Evolutionary conservation across 2,797 vertebrate genomes (phyloP).

Genomic region (Anabacerthia variegaticeps): DNA sequence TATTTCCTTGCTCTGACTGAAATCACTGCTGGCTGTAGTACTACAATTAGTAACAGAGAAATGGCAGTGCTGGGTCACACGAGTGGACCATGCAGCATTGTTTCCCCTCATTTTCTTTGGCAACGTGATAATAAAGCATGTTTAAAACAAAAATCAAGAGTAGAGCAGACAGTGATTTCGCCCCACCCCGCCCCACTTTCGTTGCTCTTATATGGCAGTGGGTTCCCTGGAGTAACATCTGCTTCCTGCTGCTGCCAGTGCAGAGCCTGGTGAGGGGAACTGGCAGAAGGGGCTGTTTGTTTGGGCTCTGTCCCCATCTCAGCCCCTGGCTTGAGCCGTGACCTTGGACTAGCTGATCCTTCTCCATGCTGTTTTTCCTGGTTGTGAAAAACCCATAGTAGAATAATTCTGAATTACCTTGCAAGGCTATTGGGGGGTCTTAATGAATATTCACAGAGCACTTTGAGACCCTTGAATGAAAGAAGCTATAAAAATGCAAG

Average conservation of each 20-base stretch:
- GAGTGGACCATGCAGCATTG: not conserved
- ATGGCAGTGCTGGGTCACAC: not conserved
- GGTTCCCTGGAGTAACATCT: not conserved
- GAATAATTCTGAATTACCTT: not conserved
- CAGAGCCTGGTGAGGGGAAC: accelerated
- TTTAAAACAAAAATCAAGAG: not conserved
- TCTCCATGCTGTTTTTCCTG: accelerated
- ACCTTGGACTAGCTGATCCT: not conserved
- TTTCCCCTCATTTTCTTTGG: not conserved
- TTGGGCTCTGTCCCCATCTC: accelerated
- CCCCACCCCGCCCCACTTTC: not conserved
- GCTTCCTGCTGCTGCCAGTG: not conserved
- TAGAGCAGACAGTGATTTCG: not conserved
- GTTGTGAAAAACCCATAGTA: not conserved
- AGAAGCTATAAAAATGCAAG: constrained; percentile 61
- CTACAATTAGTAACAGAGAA: not conserved
- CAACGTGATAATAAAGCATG: accelerated
- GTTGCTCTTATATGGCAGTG: not conserved
- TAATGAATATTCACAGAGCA: constrained; percentile 37
- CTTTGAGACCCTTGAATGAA: constrained; percentile 55
- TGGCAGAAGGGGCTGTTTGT: not conserved
- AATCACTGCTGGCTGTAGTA: not conserved
- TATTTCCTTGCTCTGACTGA: not conserved
- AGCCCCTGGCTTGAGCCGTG: accelerated
- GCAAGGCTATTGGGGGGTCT: not conserved